A percentile compares a stretch with the other conserved stretches of the same genome.
These are phyloP conservation scores for Trididemnum nubilum DNA, from an alignment of 23 tunicate species.

Conservation along the genomic window DNA sequence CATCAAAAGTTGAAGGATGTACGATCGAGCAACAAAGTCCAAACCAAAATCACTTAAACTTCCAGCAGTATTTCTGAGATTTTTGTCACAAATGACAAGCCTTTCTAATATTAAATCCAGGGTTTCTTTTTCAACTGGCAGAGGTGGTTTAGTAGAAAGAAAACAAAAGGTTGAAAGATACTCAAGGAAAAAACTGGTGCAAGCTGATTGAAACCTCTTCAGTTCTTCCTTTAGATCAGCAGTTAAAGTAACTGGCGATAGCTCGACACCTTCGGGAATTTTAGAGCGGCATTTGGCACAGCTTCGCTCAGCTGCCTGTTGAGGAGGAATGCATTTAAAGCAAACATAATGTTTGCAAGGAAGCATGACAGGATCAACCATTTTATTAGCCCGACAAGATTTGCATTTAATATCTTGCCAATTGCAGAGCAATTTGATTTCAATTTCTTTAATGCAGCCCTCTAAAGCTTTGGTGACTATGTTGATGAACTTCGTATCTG, in stretches of 20 bases:
- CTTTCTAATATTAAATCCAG: constrained; percentile 22
- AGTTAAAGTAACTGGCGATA: constrained; percentile 32
- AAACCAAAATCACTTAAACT: background rate
- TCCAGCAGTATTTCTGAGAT: background rate
- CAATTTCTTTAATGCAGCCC: constrained; percentile 38
- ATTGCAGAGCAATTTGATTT: constrained; percentile 30
- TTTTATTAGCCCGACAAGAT: constrained; percentile 36
- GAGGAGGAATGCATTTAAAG: constrained; percentile 34
- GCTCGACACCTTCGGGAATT: constrained; percentile 6
- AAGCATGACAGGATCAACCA: constrained; percentile 34
- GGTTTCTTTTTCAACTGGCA: background rate
- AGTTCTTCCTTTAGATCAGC: constrained; percentile 36
- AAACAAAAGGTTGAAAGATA: constrained; percentile 68
- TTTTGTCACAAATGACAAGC: constrained; percentile 51
- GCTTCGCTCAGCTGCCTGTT: background rate
- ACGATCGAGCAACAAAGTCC: constrained; percentile 33
- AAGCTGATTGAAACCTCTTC: constrained; percentile 37
- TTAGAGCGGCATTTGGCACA: constrained; percentile 47
- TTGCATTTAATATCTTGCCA: constrained; percentile 61
- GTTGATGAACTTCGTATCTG: constrained; percentile 22
- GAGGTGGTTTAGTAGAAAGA: constrained; percentile 15
- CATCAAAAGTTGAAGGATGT: constrained; percentile 53
- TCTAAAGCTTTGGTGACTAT: constrained; percentile 47
- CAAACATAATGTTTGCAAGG: constrained; percentile 67
- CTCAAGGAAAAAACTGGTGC: constrained; percentile 71